Evolutionary conservation across 1,140 invertebrate genomes (phyloP), one percentile per base, ranked within the genome.

Genomic region (Tribolium castaneum): DNA sequence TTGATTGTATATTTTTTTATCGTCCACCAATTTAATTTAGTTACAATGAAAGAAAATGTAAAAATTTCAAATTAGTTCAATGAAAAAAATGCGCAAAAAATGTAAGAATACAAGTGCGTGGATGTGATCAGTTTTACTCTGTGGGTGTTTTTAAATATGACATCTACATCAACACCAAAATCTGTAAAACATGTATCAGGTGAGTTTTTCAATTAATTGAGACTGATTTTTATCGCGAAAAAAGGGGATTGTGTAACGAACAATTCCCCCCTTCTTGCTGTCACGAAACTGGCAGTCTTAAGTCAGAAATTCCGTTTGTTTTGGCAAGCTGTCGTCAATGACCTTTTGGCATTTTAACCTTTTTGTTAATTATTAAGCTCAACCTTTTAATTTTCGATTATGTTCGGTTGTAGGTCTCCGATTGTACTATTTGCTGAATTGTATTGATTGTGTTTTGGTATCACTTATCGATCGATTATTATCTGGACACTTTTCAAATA

Each of bases 111-210:
- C 12, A 34, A 9, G 59, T 4, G 34, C 5, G 59, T 66, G 30
- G n/a, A 66, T 66, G n/a, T 66, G 59, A 39, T 59, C 2, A 19
- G 16, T 30, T 66, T 13, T 66, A 34, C 12, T 49, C 75, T 49
- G 76, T 80, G 81, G 79, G 78, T 76, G 66, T 56, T 76, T 70
- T 76, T 82, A 78, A 80, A 78, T 72, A 83, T 83, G 82, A 75
- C 81, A 75, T 79, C 79, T 51, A 83, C 80, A 59, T 78, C 80
- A 66, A 82, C 80, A 77, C 81, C 81, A 72, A 83, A 83, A 82
- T 78, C 82, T 14, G 77, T 39, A 9, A 83, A 83, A 80, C 75
- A 83, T 83, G 82, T 77, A 51, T 78, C 78, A 81, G 82, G 82
- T 83, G 80, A 72, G 74, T 51, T 77, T 25, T 73, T 13, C 6